Conservation (phyloP, 2,113 vertebrate species). For the Saccopteryx leptura region DNA sequence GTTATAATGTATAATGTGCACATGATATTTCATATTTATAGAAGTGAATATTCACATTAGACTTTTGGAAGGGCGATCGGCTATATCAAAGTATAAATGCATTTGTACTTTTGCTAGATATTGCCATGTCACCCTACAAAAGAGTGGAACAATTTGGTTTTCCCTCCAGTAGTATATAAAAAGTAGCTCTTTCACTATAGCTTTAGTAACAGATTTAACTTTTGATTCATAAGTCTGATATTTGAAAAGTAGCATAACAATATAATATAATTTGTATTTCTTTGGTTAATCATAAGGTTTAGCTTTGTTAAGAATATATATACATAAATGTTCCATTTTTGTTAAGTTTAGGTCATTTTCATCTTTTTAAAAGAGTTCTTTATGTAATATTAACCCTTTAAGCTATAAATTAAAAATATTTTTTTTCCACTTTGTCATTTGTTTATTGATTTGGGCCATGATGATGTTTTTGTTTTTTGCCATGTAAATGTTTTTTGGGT, state of each 20-base stretch:
- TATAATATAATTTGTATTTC: not conserved
- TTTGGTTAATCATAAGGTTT: not conserved
- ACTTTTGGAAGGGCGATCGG: not conserved
- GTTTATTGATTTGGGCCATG: not conserved
- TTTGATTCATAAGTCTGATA: conserved; percentile 24
- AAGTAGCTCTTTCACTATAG: not conserved
- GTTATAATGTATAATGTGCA: not conserved
- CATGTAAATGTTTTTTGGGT: not conserved
- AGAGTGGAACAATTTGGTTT: not conserved
- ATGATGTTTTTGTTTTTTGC: not conserved
- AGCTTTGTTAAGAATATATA: not conserved
- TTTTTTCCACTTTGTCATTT: not conserved
- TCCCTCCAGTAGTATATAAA: not conserved
- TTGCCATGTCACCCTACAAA: not conserved
- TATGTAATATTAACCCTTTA: not conserved
- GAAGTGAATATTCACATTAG: not conserved
- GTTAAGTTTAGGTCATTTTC: not conserved
- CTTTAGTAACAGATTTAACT: not conserved
- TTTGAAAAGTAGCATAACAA: not conserved
- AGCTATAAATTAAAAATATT: not conserved
- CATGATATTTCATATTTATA: not conserved
- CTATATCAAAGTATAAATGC: not conserved
- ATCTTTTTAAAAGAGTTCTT: not conserved
- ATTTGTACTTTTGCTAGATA: not conserved
- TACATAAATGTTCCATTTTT: not conserved